These are phyloP conservation scores for Tanytarsus gracilentus DNA, from an alignment of 2,888 invertebrate species.

Conservation along the genomic window DNA sequence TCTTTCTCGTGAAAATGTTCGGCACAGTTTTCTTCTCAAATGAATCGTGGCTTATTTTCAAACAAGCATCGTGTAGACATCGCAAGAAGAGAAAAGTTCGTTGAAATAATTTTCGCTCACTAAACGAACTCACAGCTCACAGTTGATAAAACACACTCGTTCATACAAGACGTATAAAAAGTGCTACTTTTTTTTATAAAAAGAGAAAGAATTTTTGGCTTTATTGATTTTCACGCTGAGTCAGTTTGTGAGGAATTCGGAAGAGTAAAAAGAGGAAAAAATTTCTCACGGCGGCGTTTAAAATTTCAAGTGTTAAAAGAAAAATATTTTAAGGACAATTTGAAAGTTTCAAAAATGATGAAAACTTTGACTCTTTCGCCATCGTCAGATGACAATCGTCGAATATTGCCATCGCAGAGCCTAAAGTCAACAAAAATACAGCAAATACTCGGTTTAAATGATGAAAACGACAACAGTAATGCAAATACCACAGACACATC, in stretches of 20 bases:
- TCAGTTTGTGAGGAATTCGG: conserved; percentile 4
- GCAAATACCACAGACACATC: conserved; percentile 6
- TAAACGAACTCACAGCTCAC: neutral
- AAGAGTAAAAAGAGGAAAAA: neutral
- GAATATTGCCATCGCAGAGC: conserved; percentile 1
- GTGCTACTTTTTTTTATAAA: neutral
- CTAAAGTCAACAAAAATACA: conserved; percentile 23
- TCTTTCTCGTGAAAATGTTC: neutral
- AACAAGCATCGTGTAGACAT: conserved; percentile 2
- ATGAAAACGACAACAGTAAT: conserved; percentile 7
- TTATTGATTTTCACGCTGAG: conserved; percentile 3
- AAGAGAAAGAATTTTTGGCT: neutral
- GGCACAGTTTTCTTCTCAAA: conserved; percentile 1
- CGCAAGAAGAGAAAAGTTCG: neutral
- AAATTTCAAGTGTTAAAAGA: neutral
- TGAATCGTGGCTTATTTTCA: conserved; percentile 16
- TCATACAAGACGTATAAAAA: neutral
- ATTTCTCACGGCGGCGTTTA: neutral
- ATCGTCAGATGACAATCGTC: conserved; percentile 3
- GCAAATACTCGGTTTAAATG: conserved; percentile 11
- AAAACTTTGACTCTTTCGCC: conserved; percentile 14
- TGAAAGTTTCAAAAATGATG: neutral
- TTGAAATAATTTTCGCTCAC: conserved; percentile 14
- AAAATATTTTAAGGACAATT: neutral
- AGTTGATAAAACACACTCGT: conserved; percentile 23